These are phyloP conservation scores for Mimas tiliae DNA, from an alignment of 2,888 invertebrate species.

Conservation along the genomic window DNA sequence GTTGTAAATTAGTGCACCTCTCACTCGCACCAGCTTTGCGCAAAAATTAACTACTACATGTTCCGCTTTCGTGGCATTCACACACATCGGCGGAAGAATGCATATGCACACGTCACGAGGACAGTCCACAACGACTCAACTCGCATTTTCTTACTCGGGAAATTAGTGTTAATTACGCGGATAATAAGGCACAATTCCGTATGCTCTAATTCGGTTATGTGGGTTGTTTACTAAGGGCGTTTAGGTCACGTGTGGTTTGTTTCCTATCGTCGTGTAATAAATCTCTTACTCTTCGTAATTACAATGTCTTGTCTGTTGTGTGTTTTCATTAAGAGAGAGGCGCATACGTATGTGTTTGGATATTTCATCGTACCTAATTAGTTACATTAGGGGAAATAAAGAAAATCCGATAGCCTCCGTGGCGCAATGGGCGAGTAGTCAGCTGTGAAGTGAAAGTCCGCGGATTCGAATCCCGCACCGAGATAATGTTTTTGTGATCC, in stretches of 20 bases:
- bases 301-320: constrained; percentile 82
- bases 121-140: constrained; percentile 54
- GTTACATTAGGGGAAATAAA: background rate
- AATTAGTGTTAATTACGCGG: constrained; percentile 67
- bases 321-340: constrained; percentile 78
- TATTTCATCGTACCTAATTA: constrained; percentile 31
- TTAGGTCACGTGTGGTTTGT: constrained; percentile 79
- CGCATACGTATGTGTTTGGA: constrained; percentile 39
- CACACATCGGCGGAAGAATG: constrained; percentile 75
- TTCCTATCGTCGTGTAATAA: constrained; percentile 80
- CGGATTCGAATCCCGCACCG: too few species aligned
- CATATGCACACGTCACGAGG: constrained; percentile 70
- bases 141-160: constrained; percentile 49
- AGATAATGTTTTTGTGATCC: too few species aligned
- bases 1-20: constrained; percentile 81
- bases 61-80: constrained; percentile 71
- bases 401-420: too few species aligned
- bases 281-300: constrained; percentile 82
- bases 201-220: constrained; percentile 54
- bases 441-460: too few species aligned
- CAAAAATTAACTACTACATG: constrained; percentile 85
- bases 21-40: constrained; percentile 82
- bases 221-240: constrained; percentile 51
- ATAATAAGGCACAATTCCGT: constrained; percentile 68
- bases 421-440: too few species aligned